Evolutionary conservation across 1,140 invertebrate species (phyloP).

Genomic region (Ceratitis capitata): DNA sequence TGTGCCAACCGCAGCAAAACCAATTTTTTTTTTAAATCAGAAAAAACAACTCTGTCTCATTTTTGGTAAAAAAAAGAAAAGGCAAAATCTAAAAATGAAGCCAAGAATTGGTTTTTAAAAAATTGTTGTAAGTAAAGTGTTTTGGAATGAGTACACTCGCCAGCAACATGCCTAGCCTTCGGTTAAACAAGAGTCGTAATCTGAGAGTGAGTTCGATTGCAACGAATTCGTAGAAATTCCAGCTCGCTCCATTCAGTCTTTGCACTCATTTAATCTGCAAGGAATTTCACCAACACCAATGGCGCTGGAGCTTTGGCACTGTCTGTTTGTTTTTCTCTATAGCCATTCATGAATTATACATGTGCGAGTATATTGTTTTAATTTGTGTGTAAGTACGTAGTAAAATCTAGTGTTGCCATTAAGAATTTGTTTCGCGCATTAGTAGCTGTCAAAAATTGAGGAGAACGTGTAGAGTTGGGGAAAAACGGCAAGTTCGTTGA

Average conservation of each 20-base stretch:
- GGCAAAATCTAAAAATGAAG: too few species aligned
- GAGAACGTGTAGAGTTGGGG: too few species aligned
- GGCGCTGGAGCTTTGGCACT: background rate
- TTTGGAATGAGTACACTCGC: too few species aligned
- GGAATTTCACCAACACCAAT: background rate
- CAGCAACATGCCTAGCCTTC: background rate
- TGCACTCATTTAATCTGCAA: background rate
- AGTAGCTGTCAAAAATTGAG: too few species aligned
- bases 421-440: too few species aligned
- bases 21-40: background rate
- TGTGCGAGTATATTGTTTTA: background rate
- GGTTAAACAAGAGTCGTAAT: too few species aligned
- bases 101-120: background rate
- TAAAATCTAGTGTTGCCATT: conserved; percentile 37
- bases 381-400: conserved; percentile 11
- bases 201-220: background rate
- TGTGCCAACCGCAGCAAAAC: background rate
- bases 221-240: background rate
- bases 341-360: background rate
- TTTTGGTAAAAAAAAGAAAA: background rate
- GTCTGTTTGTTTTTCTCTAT: conserved; percentile 17
- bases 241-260: background rate
- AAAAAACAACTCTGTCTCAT: background rate
- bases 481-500: too few species aligned
- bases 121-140: background rate